Percentiles rank a stretch among this genome's conserved stretches.
Evolutionary conservation across 2,888 invertebrate genomes (phyloP).

Genomic region (Eueremaeus valkanovi): DNA sequence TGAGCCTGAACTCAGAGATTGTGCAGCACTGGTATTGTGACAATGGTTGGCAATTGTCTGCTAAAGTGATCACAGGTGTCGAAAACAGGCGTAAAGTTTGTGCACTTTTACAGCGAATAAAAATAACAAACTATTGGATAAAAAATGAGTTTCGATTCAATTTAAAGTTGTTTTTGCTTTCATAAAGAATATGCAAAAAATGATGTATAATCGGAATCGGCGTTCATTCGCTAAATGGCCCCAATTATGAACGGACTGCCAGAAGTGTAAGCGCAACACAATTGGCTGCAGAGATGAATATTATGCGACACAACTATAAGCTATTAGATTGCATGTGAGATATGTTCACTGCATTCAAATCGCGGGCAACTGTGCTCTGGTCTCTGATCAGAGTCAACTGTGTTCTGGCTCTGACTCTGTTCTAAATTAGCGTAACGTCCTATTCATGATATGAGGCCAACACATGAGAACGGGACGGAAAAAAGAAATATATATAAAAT

Average conservation of each 20-base stretch:
- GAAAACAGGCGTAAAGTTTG: constrained; percentile 22
- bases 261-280: background rate
- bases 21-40: background rate
- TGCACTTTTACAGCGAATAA: background rate
- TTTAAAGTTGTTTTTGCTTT: constrained; percentile 7
- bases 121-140: constrained; percentile 1
- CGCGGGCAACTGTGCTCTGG: constrained; percentile 19
- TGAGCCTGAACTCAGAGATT: background rate
- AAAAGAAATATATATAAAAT: constrained; percentile 27
- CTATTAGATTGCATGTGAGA: background rate
- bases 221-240: constrained; percentile 21
- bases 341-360: background rate
- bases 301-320: background rate
- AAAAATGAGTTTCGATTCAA: constrained; percentile 31
- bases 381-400: constrained; percentile 1
- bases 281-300: constrained; percentile 29
- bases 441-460: constrained; percentile 25
- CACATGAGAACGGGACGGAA: constrained; percentile 16
- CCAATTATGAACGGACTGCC: constrained; percentile 19
- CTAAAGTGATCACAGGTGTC: constrained; percentile 22
- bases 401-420: background rate
- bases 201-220: constrained; percentile 23
- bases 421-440: constrained; percentile 33
- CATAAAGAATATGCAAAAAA: constrained; percentile 2
- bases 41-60: constrained; percentile 8